A percentile compares a stretch with the other conserved stretches of the same genome.
Evolutionary conservation across 2,113 vertebrate species (phyloP).

Genomic region (Pelodiscus sinensis): DNA sequence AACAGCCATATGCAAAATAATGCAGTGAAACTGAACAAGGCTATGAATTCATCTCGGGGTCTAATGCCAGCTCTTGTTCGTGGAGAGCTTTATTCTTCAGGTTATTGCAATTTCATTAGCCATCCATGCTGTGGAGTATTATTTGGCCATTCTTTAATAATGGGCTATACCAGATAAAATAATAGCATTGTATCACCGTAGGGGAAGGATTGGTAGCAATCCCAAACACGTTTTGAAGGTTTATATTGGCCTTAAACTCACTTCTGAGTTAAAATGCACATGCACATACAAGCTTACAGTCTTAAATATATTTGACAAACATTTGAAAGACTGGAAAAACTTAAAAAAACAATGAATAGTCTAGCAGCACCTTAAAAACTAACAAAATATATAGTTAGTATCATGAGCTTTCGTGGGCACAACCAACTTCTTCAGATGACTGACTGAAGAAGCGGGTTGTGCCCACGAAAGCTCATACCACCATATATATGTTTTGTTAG

Average conservation of each 20-base stretch:
- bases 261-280: neutral
- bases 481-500: too few relatives aligned
- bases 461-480: too few relatives aligned
- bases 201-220: neutral
- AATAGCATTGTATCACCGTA: neutral
- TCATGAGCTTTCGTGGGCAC: too few relatives aligned
- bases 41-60: neutral
- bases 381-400: too few relatives aligned
- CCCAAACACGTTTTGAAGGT: neutral
- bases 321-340: neutral
- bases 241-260: neutral
- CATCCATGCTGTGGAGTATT: neutral
- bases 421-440: too few relatives aligned
- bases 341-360: too few relatives aligned
- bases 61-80: neutral
- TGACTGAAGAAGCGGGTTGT: too few relatives aligned
- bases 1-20: neutral
- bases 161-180: neutral
- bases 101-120: neutral
- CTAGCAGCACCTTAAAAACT: too few relatives aligned
- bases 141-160: neutral
- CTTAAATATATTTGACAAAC: neutral
- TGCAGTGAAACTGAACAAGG: neutral
- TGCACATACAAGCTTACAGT: neutral
- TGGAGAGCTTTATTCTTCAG: neutral